Conservation (phyloP, 2,113 vertebrate genomes). For the Brachionichthys hirsutus region DNA sequence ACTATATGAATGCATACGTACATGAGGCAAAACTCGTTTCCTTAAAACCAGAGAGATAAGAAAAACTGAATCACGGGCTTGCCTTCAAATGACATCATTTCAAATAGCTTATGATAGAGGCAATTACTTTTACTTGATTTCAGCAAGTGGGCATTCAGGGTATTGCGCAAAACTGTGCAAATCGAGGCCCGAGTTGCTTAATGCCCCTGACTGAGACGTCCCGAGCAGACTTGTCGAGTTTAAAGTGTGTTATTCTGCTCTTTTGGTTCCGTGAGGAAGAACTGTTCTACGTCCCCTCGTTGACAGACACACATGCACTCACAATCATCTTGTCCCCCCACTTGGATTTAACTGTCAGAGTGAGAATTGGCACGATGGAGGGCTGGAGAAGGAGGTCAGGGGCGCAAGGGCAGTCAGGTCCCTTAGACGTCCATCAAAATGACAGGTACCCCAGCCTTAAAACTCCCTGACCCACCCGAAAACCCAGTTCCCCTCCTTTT, state of each 20-base stretch:
- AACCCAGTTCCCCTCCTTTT: conserved; percentile 58
- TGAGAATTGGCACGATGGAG: conserved; percentile 66
- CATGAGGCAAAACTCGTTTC: conserved; percentile 63
- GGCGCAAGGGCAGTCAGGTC: conserved; percentile 73
- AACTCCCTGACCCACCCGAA: conserved; percentile 66
- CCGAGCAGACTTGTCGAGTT: conserved; percentile 31
- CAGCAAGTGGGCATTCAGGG: conserved; percentile 5
- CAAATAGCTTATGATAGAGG: conserved; percentile 36
- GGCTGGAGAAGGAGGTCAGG: conserved; percentile 72
- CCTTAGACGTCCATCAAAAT: conserved; percentile 77
- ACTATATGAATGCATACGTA: conserved; percentile 31
- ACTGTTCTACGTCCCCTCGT: conserved; percentile 62
- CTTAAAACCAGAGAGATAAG: conserved; percentile 48
- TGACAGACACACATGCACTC: conserved; percentile 30
- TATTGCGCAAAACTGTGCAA: conserved; percentile 29
- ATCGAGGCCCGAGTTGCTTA: conserved; percentile 26
- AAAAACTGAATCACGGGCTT: conserved; percentile 31
- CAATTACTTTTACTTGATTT: conserved; percentile 28
- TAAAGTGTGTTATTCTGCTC: conserved; percentile 63
- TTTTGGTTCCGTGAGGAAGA: conserved; percentile 50
- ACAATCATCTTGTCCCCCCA: conserved; percentile 45
- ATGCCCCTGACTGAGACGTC: conserved; percentile 29
- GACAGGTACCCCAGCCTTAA: conserved; percentile 72
- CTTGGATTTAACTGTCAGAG: conserved; percentile 73
- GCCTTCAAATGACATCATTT: conserved; percentile 55